phyloP scores from a whole-genome alignment of 1,140 invertebrate genomes.

The Anoplolepis gracilipes region DNA sequence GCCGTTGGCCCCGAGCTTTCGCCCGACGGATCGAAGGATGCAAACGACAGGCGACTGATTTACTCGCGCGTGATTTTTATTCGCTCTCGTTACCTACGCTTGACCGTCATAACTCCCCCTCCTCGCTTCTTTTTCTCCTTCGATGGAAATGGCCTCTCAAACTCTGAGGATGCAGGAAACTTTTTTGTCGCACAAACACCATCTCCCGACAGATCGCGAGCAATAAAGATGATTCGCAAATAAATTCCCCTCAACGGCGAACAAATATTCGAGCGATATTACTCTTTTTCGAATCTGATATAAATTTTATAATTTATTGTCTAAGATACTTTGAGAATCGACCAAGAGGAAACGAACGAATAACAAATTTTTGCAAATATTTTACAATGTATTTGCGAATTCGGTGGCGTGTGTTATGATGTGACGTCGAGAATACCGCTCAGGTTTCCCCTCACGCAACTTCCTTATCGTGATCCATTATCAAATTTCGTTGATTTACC shows the following conservation, averaged over 20 bases:
- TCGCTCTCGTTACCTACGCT: slow-evolving; percentile 65
- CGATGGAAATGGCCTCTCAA: slow-evolving; percentile 29
- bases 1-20: slow-evolving; percentile 37
- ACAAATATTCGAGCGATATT: background rate
- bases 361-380: slow-evolving; percentile 24
- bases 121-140: background rate
- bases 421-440: background rate
- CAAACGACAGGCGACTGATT: slow-evolving; percentile 82
- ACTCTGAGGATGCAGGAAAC: slow-evolving; percentile 54
- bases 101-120: background rate
- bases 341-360: background rate
- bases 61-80: slow-evolving; percentile 77
- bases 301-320: slow-evolving; percentile 26
- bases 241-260: background rate
- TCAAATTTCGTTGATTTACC: slow-evolving; percentile 32
- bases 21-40: slow-evolving; percentile 70
- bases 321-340: background rate
- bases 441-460: slow-evolving; percentile 27
- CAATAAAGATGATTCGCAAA: slow-evolving; percentile 1
- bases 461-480: slow-evolving; percentile 38
- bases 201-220: slow-evolving; percentile 3
- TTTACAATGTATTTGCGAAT: background rate
- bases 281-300: slow-evolving; percentile 20
- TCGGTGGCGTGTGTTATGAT: background rate
- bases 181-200: slow-evolving; percentile 4